Base-by-base conservation (phyloP, 2,113 vertebrate genomes). In the Dunckerocampus dactyliophorus region DNA sequence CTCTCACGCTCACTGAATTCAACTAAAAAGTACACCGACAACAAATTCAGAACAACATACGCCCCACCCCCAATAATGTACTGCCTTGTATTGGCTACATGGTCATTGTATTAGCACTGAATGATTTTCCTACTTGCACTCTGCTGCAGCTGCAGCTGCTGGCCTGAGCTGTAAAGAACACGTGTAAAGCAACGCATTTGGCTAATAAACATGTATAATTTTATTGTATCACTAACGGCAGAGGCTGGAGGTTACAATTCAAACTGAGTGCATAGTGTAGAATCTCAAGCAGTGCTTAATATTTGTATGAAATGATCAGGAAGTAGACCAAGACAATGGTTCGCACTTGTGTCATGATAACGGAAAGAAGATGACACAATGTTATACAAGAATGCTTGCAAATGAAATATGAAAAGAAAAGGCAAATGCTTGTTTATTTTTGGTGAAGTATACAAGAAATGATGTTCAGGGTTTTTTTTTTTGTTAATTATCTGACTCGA, bases 261-360 rank as follows among this genome's bases (percentile, higher is more conserved):
- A 12, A 20, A 34, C 7, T 5, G 31, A 34, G 31, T 34, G 39
- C 39, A 43, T 3, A 4, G 13, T 43, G 39, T 43, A 14, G 13
- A 14, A 71, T 22, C 28, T 57, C 31, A 50, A 51, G 39, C 45
- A 10, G 22, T 55, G 39, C 12, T 2, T 14, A 13, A 43, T 43
- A 43, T 14, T 43, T 14, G 13, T 43, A 74, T 68, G 39, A 34
- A 34, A 34, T 34, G 6, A 64, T 65, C 52, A 49, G 45, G 31
- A 54, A 22, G 28, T 52, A 74, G 20, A 67, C 45, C 24, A 21
- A 20, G 37, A 20, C n/a, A 49, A 13, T 37, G 45, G 34, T 47
- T 46, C 5, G 16, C 15, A 8, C 5, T 28, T 28, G 24, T 28
- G 24, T 5, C 2, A 12, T 47, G 47, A 56, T 17, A 56, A 39